Percentiles rank a stretch among this genome's conserved stretches.
phyloP scores from a whole-genome alignment of 2,113 vertebrate genomes.

The Sebastes schlegelii region DNA sequence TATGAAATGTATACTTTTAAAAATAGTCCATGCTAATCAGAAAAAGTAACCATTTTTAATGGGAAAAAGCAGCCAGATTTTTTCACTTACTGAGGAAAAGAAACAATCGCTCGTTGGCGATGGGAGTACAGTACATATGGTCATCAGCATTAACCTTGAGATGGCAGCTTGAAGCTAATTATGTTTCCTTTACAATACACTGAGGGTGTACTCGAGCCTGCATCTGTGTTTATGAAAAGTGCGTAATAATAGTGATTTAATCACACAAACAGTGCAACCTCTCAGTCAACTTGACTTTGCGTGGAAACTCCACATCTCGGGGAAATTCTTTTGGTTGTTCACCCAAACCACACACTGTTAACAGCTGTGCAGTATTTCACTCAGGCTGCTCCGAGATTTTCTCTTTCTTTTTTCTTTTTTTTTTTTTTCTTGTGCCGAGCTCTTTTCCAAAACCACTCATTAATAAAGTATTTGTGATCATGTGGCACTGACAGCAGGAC shows the following conservation, averaged over 20 bases:
- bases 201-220: conserved; percentile 21
- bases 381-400: conserved; percentile 41
- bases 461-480: conserved; percentile 81
- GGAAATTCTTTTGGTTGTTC: conserved; percentile 77
- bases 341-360: conserved; percentile 80
- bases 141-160: conserved; percentile 43
- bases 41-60: neutral
- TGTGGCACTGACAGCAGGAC: conserved; percentile 67
- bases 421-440: conserved; percentile 33
- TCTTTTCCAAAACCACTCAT: conserved; percentile 75
- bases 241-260: conserved; percentile 71
- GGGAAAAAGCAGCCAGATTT: conserved; percentile 19
- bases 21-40: conserved; percentile 18
- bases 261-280: conserved; percentile 73
- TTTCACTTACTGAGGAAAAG: conserved; percentile 10
- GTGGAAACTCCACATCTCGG: conserved; percentile 78
- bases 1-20: neutral
- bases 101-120: neutral
- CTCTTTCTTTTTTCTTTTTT: neutral
- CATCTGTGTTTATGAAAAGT: conserved; percentile 71
- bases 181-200: conserved; percentile 34
- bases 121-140: conserved; percentile 27
- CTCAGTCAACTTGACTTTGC: conserved; percentile 73
- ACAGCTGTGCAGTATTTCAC: conserved; percentile 82
- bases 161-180: conserved; percentile 55